Percentiles rank a stretch among this genome's conserved stretches.
Evolutionary conservation across 92 coral and sea anemone species (phyloP).

Genomic region (Virgularia gustaviana): DNA sequence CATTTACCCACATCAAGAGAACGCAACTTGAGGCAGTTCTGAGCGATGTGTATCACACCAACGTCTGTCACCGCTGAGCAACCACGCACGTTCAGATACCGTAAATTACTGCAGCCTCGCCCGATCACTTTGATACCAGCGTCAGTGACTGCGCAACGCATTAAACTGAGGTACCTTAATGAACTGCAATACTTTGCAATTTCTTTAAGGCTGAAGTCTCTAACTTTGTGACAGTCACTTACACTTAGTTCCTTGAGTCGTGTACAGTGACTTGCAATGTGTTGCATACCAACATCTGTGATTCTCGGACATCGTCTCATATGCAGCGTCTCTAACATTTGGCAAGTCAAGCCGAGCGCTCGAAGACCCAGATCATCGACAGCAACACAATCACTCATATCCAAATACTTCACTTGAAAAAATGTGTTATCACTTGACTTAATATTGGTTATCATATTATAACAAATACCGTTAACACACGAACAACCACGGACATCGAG

Average conservation of each 20-base stretch:
- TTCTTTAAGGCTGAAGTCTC: slow-evolving; percentile 92
- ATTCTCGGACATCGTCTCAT: slow-evolving; percentile 83
- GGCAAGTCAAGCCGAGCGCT: slow-evolving; percentile 76
- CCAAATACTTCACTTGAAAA: slow-evolving; percentile 70
- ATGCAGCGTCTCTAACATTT: slow-evolving; percentile 73
- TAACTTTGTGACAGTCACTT: slow-evolving; percentile 90
- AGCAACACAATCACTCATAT: slow-evolving; percentile 95
- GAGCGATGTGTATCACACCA: slow-evolving; percentile 82
- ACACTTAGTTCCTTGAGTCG: slow-evolving; percentile 80
- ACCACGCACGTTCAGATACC: slow-evolving; percentile 87
- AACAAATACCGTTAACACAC: slow-evolving; percentile 78
- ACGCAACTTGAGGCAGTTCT: slow-evolving; percentile 88
- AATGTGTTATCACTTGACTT: slow-evolving; percentile 68
- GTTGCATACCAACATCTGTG: slow-evolving; percentile 94
- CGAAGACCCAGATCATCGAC: slow-evolving; percentile 93
- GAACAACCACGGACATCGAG: slow-evolving; percentile 78
- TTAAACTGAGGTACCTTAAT: slow-evolving; percentile 89
- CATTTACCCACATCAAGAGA: slow-evolving; percentile 96
- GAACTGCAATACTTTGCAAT: slow-evolving; percentile 66
- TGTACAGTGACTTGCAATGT: slow-evolving; percentile 76
- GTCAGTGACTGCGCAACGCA: slow-evolving; percentile 90
- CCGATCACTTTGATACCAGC: slow-evolving; percentile 92
- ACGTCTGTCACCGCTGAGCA: slow-evolving; percentile 86
- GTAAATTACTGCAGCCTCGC: slow-evolving; percentile 78
- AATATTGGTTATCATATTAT: slow-evolving; percentile 74